A percentile compares a stretch with the other conserved stretches of the same genome.
phyloP scores from a whole-genome alignment of 2,888 invertebrate species.

The Athrips mouffetella region DNA sequence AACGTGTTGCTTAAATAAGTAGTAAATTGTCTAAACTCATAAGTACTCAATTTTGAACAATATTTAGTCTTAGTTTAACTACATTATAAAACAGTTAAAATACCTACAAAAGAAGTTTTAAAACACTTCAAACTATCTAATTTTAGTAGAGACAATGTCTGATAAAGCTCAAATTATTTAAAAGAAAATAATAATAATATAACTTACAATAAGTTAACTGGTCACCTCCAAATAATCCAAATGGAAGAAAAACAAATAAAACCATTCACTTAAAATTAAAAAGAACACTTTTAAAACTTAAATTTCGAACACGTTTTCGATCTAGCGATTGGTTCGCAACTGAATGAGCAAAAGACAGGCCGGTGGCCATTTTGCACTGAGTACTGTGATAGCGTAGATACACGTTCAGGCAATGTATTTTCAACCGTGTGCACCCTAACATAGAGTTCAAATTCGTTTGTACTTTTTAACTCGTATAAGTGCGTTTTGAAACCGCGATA shows the following conservation, averaged over 20 bases:
- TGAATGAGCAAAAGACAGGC: conserved; percentile 25
- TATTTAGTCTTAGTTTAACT: no score
- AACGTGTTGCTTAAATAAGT: no score
- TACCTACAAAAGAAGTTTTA: no score
- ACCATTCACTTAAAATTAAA: conserved; percentile 6
- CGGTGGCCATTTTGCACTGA: conserved; percentile 9
- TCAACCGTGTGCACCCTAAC: background rate
- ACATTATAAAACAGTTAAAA: no score
- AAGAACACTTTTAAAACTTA: conserved; percentile 16
- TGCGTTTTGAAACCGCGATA: conserved; percentile 11
- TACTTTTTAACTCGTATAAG: background rate
- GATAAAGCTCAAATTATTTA: no score
- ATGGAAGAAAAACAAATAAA: background rate
- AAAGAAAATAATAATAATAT: conserved; percentile 12
- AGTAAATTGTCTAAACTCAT: no score
- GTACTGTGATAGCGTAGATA: background rate
- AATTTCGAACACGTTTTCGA: conserved; percentile 26
- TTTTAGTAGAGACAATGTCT: no score
- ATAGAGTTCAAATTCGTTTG: background rate
- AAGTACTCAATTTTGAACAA: no score
- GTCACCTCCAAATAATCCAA: conserved; percentile 10
- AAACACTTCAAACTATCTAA: no score
- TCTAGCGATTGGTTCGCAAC: conserved; percentile 31
- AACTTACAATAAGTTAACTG: conserved; percentile 13
- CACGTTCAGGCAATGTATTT: background rate